phyloP scores from a whole-genome alignment of 2,888 invertebrate genomes.

The Platycheirus albimanus region DNA sequence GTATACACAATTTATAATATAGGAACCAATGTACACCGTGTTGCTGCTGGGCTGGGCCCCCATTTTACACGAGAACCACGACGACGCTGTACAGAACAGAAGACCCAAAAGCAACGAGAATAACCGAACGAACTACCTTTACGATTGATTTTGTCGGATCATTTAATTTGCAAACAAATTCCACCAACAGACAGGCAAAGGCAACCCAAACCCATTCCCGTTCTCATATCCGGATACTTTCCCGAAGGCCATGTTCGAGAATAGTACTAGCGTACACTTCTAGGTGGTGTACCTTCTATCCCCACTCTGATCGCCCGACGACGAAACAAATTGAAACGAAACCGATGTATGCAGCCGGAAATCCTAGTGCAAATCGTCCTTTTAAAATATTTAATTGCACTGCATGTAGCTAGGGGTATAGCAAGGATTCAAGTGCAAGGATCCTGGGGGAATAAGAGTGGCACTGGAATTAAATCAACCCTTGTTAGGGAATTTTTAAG shows the following conservation, averaged over 20 bases:
- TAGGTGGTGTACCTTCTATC: too few species aligned
- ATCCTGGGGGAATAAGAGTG: constrained; percentile 34
- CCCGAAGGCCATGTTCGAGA: constrained; percentile 39
- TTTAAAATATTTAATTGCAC: constrained; percentile 73
- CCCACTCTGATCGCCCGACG: constrained; percentile 1
- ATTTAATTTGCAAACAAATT: constrained; percentile 75
- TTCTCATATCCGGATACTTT: constrained; percentile 17
- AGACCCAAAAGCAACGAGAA: constrained; percentile 36
- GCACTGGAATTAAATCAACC: constrained; percentile 66
- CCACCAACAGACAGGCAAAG: constrained; percentile 56
- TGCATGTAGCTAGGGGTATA: constrained; percentile 72
- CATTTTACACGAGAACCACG: constrained; percentile 8
- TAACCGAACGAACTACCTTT: constrained; percentile 68
- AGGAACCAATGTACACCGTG: too few species aligned
- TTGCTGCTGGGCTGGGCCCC: constrained; percentile 38
- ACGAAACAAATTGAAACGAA: constrained; percentile 73
- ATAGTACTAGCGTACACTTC: background rate
- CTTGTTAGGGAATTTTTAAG: constrained; percentile 71
- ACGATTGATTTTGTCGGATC: constrained; percentile 74
- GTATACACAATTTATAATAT: constrained; percentile 40
- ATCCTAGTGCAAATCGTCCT: constrained; percentile 74
- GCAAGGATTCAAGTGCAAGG: constrained; percentile 64
- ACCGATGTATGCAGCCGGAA: constrained; percentile 70
- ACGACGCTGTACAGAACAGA: background rate
- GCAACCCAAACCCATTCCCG: background rate